These are phyloP conservation scores for Whitmania pigra DNA, from an alignment of 1,140 invertebrate species.

Conservation along the genomic window DNA sequence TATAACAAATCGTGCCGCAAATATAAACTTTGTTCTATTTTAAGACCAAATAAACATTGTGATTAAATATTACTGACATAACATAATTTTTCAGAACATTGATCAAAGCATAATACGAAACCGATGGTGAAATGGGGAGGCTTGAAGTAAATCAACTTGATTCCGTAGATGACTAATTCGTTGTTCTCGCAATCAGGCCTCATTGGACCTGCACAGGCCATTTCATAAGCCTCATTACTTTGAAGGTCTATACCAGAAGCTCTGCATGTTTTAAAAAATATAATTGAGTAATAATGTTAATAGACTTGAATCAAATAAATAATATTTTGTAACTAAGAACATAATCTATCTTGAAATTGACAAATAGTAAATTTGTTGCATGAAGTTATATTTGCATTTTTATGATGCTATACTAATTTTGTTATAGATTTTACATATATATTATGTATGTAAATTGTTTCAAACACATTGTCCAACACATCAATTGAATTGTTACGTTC, in stretches of 20 bases:
- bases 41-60: neutral
- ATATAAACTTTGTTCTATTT: too few species aligned
- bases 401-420: too few species aligned
- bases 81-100: neutral
- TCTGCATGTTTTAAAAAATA: slow-evolving; percentile 44
- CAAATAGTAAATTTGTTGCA: too few species aligned
- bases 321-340: too few species aligned
- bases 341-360: too few species aligned
- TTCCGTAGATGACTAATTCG: slow-evolving; percentile 65
- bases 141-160: slow-evolving; percentile 69
- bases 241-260: slow-evolving; percentile 62
- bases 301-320: too few species aligned
- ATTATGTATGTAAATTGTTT: too few species aligned
- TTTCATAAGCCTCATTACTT: slow-evolving; percentile 73
- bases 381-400: too few species aligned
- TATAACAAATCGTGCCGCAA: neutral
- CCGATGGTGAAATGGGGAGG: slow-evolving; percentile 73
- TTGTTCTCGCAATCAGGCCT: slow-evolving; percentile 53
- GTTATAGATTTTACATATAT: too few species aligned
- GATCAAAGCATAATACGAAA: slow-evolving; percentile 37
- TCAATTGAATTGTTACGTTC: too few species aligned
- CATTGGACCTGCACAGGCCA: slow-evolving; percentile 64
- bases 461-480: too few species aligned
- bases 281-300: too few species aligned
- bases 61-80: neutral